Evolutionary conservation across 37 sponge, comb jelly and placozoan species (phyloP).

Genomic region (Chondrilla cf. caribensis): DNA sequence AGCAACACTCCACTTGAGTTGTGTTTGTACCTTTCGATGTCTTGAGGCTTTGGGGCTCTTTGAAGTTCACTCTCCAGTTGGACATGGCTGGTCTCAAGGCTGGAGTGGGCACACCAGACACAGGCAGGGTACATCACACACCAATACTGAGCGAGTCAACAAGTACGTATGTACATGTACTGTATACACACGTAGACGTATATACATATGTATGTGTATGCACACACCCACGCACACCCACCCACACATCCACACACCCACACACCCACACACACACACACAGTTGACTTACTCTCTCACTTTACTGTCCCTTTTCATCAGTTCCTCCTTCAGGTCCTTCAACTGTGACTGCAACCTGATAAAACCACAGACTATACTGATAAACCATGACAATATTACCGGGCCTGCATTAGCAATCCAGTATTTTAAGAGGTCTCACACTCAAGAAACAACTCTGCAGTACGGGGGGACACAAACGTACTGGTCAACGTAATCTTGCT

Average conservation of each 20-base stretch:
- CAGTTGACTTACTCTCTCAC: not conserved
- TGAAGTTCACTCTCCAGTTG: slow-evolving; percentile 20
- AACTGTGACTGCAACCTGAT: slow-evolving; percentile 36
- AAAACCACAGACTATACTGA: no score
- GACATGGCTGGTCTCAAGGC: not conserved
- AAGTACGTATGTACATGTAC: not conserved
- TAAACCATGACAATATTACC: no score
- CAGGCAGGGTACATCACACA: not conserved
- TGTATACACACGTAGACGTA: no score
- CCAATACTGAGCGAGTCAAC: not conserved
- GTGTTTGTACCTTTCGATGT: not conserved
- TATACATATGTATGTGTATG: no score
- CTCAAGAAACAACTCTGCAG: no score
- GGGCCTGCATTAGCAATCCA: no score
- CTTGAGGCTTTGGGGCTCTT: slow-evolving; percentile 25
- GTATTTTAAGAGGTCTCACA: no score
- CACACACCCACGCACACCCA: not conserved
- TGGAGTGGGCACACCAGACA: not conserved
- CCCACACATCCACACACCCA: slow-evolving; percentile 18
- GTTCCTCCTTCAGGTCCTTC: slow-evolving; percentile 18
- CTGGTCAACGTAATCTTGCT: slow-evolving; percentile 41
- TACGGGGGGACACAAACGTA: no score
- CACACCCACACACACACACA: slow-evolving; percentile 4
- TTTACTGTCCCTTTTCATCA: slow-evolving; percentile 8
- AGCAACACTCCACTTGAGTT: no score